Evolutionary conservation across 1,140 invertebrate genomes (phyloP), one percentile per base, ranked within the genome.

Genomic region (Antheraea pernyi): DNA sequence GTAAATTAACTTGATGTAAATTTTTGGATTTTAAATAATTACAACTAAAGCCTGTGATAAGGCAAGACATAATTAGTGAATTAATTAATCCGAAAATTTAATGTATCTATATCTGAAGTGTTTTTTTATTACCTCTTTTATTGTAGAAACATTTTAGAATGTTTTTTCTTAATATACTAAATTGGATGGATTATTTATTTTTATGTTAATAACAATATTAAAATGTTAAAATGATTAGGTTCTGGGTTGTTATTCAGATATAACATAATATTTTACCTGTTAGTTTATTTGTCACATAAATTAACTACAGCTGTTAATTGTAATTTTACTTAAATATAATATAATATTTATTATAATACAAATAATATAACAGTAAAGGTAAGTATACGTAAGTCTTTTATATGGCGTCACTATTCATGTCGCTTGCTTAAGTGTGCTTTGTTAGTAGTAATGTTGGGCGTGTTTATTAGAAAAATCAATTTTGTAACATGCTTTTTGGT

Each of bases 101-200:
- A 53, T 53, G 6, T 16, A 13, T 13, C 0, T 13, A 2, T 53
- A 6, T 53, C 6, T 53, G 7, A 13, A 9, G 6, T n/a, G 1
- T 53, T 42, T 8, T 42, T 13, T 11, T 6, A 16, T 6, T 16
- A 53, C 9, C 16, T n/a, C 5, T 53, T 53, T 53, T 53, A 2
- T 16, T 16, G 5, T 53, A 16, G 13, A 13, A 53, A 42, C 11
- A 13, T 53, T 53, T 53, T 53, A 16, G 0, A 16, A 5, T 53
- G 11, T 13, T 53, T 11, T 53, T 53, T 53, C 1, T 13, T 53
- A n/a, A n/a, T 16, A 16, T 71, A 74, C 58, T 69, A 78, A 84
- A 84, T 84, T 78, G 82, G 79, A 74, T 84, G 84, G 84, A 86
- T 79, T 81, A 30, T 65, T 60, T 81, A 37, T 63, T 63, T 63